Conservation (phyloP, 2,888 invertebrate species). For the Melikaiella ostensackeni region DNA sequence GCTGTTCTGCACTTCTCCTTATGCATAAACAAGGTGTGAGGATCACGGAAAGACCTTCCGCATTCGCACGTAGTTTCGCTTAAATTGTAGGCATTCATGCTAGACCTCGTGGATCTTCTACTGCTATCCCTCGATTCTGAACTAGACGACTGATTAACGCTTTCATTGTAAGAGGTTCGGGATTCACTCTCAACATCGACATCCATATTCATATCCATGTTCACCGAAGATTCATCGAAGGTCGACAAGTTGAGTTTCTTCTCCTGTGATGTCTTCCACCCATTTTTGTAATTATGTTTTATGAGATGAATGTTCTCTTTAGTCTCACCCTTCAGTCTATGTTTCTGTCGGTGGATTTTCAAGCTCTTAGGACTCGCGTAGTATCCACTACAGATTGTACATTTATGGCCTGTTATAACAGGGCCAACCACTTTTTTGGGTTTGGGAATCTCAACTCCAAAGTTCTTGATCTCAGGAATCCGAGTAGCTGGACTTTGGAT, state of each 20-base stretch:
- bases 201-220: conserved; percentile 20
- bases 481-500: background rate
- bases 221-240: background rate
- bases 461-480: conserved; percentile 3
- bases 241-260: background rate
- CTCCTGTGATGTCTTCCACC: background rate
- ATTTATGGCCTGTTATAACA: conserved; percentile 30
- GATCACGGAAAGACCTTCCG: conserved; percentile 66
- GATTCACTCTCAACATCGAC: conserved; percentile 28
- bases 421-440: background rate
- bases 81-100: conserved; percentile 26
- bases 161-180: background rate
- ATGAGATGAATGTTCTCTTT: conserved; percentile 59
- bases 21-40: conserved; percentile 65
- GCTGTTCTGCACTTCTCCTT: conserved; percentile 61
- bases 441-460: background rate
- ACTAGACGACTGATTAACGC: background rate
- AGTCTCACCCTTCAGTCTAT: conserved; percentile 59
- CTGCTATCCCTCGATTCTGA: conserved; percentile 25
- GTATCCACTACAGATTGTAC: conserved; percentile 58
- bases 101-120: background rate
- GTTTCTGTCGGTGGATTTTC: conserved; percentile 51
- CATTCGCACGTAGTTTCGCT: conserved; percentile 60
- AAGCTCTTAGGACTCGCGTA: conserved; percentile 49
- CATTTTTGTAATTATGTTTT: conserved; percentile 54